Conservation (phyloP, 2,888 invertebrate genomes). For the Drosophila parthenogenetica region DNA sequence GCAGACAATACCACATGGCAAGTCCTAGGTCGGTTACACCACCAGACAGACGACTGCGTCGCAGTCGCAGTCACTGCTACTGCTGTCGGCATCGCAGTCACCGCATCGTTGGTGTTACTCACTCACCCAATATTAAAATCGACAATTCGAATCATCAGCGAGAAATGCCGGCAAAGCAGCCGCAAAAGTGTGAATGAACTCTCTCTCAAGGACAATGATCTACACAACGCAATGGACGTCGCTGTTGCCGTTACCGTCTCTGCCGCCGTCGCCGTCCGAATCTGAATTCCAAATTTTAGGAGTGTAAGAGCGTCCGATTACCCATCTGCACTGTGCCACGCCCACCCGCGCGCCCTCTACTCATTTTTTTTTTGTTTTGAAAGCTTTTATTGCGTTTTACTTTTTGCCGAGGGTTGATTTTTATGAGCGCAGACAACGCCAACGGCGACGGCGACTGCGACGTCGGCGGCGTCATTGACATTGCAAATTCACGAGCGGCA, state of each 20-base stretch:
- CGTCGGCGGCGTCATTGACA: conserved; percentile 70
- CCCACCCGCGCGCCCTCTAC: conserved; percentile 24
- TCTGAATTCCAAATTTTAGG: conserved; percentile 15
- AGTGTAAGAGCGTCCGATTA: conserved; percentile 8
- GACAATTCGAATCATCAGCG: conserved; percentile 73
- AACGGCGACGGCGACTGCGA: conserved; percentile 15
- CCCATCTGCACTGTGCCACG: conserved; percentile 16
- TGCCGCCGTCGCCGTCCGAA: background rate
- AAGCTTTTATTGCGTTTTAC: conserved; percentile 77
- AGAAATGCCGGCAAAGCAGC: conserved; percentile 47
- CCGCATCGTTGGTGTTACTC: conserved; percentile 45
- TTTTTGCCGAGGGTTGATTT: conserved; percentile 72
- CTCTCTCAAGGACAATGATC: conserved; percentile 83
- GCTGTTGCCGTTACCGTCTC: background rate
- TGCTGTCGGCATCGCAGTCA: conserved; percentile 18
- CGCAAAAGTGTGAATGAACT: conserved; percentile 79
- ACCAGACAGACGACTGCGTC: conserved; percentile 43
- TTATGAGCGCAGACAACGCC: conserved; percentile 65
- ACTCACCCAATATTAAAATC: conserved; percentile 68
- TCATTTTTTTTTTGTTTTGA: conserved; percentile 8
- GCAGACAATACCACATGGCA: conserved; percentile 82
- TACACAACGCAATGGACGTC: conserved; percentile 41
- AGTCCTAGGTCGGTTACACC: conserved; percentile 84
- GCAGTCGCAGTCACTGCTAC: conserved; percentile 6
- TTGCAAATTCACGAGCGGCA: conserved; percentile 68